Base-by-base conservation (phyloP, 2,888 invertebrate genomes). In the Ethmia dodecea region DNA sequence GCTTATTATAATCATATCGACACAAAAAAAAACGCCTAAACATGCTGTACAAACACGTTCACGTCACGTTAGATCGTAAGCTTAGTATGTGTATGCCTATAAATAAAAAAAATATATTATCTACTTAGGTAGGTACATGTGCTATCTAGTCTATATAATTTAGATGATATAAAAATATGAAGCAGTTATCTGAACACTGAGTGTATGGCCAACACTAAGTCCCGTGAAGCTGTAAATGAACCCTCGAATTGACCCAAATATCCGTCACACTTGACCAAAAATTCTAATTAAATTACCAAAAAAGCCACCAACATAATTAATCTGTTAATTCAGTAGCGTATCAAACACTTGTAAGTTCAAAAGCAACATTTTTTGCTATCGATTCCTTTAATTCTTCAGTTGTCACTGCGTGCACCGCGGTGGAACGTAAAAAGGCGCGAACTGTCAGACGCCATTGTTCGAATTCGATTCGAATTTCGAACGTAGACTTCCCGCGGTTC, bases 361-460 rank as follows among this genome's bases (percentile, higher is more conserved):
- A 67, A 57, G 54, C 44, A 44, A 47, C 41, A 47, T 56, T 74
- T 76, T 73, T 69, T 58, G 44, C 15, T 42, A 43, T 40, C 34
- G 38, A 54, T 66, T 67, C 63, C 63, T 62, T 56, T 55, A 51
- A 52, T 60, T 55, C 51, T 46, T 49, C 42, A 62, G 55, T 61
- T 81, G 79, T 78, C 78, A 80, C 77, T 83, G 66, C 61, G 60
- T 56, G 60, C 57, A 61, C 59, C 55, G 58, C 58, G 57, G 52
- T 12, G 20, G 15, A 52, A 57, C 12, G 50, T 51, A 49, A 58
- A 75, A 71, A 69, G 74, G 74, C 73, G 74, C 68, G 68, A 79
- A 66, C 84, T 49, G 64, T 60, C 63, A 78, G 81, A 54, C 41
- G 66, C 74, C 72, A 69, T 86, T 84, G 84, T 84, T 71, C 53